A percentile compares a stretch with the other conserved stretches of the same genome.
Evolutionary conservation across 2,113 vertebrate genomes (phyloP).

Genomic region (Oceanodroma tethys): DNA sequence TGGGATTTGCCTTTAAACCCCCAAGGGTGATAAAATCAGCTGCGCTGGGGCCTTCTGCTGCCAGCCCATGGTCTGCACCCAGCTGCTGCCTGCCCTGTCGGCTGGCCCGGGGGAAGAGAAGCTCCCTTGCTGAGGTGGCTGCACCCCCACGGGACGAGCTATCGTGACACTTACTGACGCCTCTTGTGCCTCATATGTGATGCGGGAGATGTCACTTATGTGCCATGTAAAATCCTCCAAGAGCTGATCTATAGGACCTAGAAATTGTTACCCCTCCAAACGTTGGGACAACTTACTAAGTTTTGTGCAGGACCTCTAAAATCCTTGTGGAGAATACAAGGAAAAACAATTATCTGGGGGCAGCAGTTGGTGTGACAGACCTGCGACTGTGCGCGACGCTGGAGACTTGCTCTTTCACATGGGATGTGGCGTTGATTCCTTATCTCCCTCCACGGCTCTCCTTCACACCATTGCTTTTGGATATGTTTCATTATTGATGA

Average conservation of each 20-base stretch:
- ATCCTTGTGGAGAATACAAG: background rate
- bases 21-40: background rate
- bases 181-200: background rate
- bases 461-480: background rate
- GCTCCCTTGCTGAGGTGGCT: background rate
- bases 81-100: background rate
- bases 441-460: background rate
- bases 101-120: background rate
- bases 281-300: background rate
- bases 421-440: background rate
- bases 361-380: background rate
- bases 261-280: background rate
- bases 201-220: accelerated
- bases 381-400: accelerated
- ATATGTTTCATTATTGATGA: background rate
- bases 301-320: background rate
- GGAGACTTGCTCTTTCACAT: background rate
- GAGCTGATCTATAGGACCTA: background rate
- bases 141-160: accelerated
- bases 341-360: background rate
- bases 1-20: background rate
- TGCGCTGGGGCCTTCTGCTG: accelerated
- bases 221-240: background rate
- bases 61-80: background rate
- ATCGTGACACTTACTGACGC: background rate